Conservation (phyloP, 2,888 invertebrate genomes). For the Drosophila hamatofila region DNA sequence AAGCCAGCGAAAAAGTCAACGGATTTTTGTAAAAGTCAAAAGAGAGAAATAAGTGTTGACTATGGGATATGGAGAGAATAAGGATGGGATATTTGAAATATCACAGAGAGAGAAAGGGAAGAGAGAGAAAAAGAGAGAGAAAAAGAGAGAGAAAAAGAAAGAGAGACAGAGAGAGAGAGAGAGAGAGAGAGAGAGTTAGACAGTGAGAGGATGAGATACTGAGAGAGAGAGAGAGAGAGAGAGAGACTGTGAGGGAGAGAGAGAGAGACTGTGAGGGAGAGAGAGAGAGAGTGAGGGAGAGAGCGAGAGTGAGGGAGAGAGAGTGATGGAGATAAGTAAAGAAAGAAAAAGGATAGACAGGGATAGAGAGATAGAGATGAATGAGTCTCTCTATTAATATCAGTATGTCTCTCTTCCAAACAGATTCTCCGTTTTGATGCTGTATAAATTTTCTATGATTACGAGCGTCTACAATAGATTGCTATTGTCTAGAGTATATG, state of each 20-base stretch:
- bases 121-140: not conserved
- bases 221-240: not conserved
- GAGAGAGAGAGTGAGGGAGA: too few relatives aligned
- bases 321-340: not conserved
- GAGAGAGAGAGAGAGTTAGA: too few relatives aligned
- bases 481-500: too few relatives aligned
- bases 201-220: too few relatives aligned
- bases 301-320: too few relatives aligned
- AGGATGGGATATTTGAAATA: too few relatives aligned
- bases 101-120: not conserved
- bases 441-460: not conserved
- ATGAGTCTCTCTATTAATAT: too few relatives aligned
- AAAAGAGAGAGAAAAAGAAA: not conserved
- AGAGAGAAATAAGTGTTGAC: not conserved
- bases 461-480: not conserved
- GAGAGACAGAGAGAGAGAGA: too few relatives aligned
- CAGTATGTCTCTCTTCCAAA: too few relatives aligned
- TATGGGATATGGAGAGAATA: not conserved
- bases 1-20: slow-evolving; percentile 32
- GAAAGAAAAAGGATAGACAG: not conserved
- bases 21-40: slow-evolving; percentile 29
- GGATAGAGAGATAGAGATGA: too few relatives aligned
- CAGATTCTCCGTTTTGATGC: not conserved
- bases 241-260: too few relatives aligned
- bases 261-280: too few relatives aligned